Evolutionary conservation across 2,797 vertebrate genomes (phyloP).

Genomic region (Lacerta bilineata): DNA sequence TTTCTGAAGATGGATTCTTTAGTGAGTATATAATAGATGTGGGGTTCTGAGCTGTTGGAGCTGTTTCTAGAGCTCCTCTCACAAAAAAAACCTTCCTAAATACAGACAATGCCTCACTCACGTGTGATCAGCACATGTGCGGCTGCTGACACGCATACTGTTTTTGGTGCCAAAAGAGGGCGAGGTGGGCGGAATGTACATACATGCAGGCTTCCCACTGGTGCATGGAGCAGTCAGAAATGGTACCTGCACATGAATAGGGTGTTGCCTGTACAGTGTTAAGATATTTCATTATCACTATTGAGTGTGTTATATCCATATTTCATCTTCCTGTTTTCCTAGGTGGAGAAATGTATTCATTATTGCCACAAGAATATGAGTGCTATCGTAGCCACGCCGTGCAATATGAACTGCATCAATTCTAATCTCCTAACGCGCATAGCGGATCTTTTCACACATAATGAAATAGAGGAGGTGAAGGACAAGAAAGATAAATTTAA

Average conservation of each 20-base stretch:
- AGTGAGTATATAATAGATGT: constrained; percentile 87
- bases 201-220: too few relatives aligned
- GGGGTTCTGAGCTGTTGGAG: background rate
- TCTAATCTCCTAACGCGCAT: constrained; percentile 91
- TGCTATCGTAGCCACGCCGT: constrained; percentile 93
- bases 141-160: too few relatives aligned
- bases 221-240: too few relatives aligned
- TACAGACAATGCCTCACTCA: too few relatives aligned
- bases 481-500: constrained; percentile 99
- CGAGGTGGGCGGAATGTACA: too few relatives aligned
- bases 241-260: too few relatives aligned
- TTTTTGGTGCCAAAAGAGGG: too few relatives aligned
- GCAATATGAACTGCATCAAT: constrained; percentile 99
- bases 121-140: too few relatives aligned
- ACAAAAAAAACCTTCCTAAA: too few relatives aligned
- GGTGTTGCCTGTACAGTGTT: background rate
- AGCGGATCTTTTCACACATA: constrained; percentile 93
- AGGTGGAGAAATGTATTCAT: constrained; percentile 96
- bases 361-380: constrained; percentile 98
- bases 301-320: background rate
- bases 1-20: constrained; percentile 99
- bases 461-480: constrained; percentile 93
- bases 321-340: constrained; percentile 59
- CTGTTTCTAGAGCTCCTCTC: background rate
- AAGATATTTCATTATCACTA: background rate